Evolutionary conservation across 2,113 vertebrate species (phyloP).

Genomic region (Bujurquina vittata): DNA sequence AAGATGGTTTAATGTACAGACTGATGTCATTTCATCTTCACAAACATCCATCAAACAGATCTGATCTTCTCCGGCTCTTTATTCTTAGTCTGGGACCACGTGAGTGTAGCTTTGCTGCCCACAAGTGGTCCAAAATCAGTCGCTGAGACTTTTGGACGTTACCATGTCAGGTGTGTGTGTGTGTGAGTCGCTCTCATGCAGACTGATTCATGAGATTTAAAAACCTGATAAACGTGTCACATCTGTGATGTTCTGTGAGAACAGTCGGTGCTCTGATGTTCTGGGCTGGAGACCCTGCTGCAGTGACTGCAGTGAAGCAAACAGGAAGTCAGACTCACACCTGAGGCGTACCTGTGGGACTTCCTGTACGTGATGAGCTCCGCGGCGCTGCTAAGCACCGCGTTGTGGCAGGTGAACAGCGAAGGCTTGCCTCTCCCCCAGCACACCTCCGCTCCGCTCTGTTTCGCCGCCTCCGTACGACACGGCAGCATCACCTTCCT

Average conservation of each 20-base stretch:
- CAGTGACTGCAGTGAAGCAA: no score
- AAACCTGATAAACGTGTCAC: neutral
- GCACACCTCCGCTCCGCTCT: conserved; percentile 43
- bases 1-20: neutral
- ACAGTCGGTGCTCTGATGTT: neutral
- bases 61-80: no score
- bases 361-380: conserved; percentile 21
- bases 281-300: no score
- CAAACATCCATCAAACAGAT: no score
- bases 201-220: no score
- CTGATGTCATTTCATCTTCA: neutral
- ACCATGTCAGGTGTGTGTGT: no score
- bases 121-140: no score
- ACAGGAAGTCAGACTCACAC: no score
- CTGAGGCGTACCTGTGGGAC: conserved; percentile 38
- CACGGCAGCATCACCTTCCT: conserved; percentile 45
- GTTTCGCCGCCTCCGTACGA: neutral
- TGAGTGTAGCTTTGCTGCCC: no score
- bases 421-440: conserved; percentile 58
- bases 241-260: neutral
- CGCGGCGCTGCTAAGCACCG: conserved; percentile 1
- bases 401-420: conserved; percentile 61
- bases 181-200: no score
- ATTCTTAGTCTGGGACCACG: no score
- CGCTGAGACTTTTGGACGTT: no score